Percentiles rank a stretch among this genome's conserved stretches.
phyloP scores from a whole-genome alignment of 2,113 vertebrate species.

The Nesospiza acunhae region DNA sequence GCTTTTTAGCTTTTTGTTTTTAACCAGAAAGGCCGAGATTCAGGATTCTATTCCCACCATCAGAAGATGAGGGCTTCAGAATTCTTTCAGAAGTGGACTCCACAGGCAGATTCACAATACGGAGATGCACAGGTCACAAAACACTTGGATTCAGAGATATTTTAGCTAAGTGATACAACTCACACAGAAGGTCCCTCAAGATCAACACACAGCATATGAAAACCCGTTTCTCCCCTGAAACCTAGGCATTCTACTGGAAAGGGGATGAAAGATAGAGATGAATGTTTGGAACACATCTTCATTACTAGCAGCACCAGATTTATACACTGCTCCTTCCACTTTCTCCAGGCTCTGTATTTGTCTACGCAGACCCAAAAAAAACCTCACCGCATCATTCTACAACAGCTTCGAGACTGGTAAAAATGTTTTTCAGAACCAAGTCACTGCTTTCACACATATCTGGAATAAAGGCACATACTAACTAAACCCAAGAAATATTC shows the following conservation, averaged over 20 bases:
- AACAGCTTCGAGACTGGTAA: background rate
- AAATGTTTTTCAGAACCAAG: background rate
- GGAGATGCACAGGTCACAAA: background rate
- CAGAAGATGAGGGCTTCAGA: background rate
- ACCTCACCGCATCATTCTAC: fast-evolving
- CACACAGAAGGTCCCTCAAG: background rate
- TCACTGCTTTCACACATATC: background rate
- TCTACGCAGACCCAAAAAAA: background rate
- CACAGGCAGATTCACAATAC: fast-evolving
- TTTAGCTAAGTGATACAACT: background rate
- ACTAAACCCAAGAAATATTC: background rate
- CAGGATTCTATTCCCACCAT: background rate
- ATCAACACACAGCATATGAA: background rate
- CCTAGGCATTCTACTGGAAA: background rate
- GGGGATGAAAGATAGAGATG: fast-evolving
- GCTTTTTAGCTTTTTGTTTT: background rate
- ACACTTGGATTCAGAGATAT: background rate
- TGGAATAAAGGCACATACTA: background rate
- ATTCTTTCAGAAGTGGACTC: background rate
- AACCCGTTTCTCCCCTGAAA: background rate
- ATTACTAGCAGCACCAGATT: background rate
- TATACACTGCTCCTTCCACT: background rate
- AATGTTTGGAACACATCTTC: background rate
- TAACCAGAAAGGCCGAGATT: background rate
- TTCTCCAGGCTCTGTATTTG: background rate